These are phyloP conservation scores for Dendroctonus valens DNA, from an alignment of 1,140 invertebrate genomes.

Conservation along the genomic window DNA sequence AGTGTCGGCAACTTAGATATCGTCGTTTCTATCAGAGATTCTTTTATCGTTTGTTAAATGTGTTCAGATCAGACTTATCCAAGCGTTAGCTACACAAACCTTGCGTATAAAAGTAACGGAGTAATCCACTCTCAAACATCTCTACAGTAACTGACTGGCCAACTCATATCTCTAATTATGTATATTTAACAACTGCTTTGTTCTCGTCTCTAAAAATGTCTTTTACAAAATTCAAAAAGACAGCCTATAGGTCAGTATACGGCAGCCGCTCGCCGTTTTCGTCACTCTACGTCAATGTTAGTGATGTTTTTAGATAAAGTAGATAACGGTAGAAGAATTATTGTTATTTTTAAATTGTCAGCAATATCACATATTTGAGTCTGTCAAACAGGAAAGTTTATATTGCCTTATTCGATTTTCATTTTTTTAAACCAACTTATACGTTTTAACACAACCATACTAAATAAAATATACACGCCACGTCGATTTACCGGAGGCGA, in stretches of 20 bases:
- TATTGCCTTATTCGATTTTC: constrained; percentile 42
- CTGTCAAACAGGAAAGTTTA: constrained; percentile 38
- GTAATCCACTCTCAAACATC: constrained; percentile 8
- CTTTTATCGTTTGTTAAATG: constrained; percentile 22
- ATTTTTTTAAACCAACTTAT: constrained; percentile 27
- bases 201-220: constrained; percentile 15
- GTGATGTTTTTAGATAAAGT: constrained; percentile 40
- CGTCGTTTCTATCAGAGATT: constrained; percentile 32
- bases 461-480: background rate
- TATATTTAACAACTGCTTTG: constrained; percentile 18
- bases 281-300: constrained; percentile 32
- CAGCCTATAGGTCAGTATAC: constrained; percentile 15
- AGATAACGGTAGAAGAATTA: constrained; percentile 38
- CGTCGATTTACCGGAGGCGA: constrained; percentile 1
- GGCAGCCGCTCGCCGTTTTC: constrained; percentile 5
- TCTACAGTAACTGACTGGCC: constrained; percentile 5
- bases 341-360: constrained; percentile 43
- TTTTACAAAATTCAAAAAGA: constrained; percentile 22
- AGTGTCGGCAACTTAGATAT: constrained; percentile 15
- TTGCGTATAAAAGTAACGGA: background rate
- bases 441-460: constrained; percentile 25
- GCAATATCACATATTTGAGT: constrained; percentile 44
- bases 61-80: constrained; percentile 38
- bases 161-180: constrained; percentile 12
- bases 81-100: too few relatives aligned